Conservation (phyloP, 2,888 invertebrate species). For the Caenorhabditis uteleia region DNA sequence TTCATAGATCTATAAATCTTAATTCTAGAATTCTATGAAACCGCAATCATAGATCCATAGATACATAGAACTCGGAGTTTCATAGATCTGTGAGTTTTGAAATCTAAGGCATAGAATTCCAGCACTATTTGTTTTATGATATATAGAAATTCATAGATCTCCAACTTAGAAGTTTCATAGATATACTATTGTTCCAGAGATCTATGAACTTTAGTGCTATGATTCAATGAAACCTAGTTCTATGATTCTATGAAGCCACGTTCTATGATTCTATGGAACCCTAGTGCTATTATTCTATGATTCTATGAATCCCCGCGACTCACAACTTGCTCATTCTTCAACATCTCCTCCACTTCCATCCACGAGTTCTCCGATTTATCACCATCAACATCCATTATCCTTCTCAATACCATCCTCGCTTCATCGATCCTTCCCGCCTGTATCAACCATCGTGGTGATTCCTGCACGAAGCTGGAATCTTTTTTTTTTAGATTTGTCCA, state of each 20-base stretch:
- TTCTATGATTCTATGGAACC: neutral
- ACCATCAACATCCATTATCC: slow-evolving; percentile 52
- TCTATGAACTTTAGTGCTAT: no score
- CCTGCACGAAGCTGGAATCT: slow-evolving; percentile 58
- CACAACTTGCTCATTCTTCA: slow-evolving; percentile 47
- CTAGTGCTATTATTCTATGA: no score
- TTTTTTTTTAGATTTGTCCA: neutral
- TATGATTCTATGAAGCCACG: neutral
- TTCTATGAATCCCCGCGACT: slow-evolving; percentile 8
- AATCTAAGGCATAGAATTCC: no score
- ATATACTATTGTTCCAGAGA: no score
- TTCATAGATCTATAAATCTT: no score
- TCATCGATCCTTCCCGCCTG: slow-evolving; percentile 60
- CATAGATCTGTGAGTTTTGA: no score
- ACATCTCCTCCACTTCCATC: slow-evolving; percentile 48
- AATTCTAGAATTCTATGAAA: no score
- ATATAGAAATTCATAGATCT: no score
- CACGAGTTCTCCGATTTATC: slow-evolving; percentile 33
- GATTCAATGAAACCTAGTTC: slow-evolving; percentile 3
- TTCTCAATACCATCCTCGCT: slow-evolving; percentile 51
- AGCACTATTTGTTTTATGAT: no score
- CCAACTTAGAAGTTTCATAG: no score
- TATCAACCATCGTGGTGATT: slow-evolving; percentile 62
- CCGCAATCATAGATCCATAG: no score
- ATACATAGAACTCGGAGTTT: no score